Evolutionary conservation across 2,797 vertebrate genomes (phyloP).

Genomic region (Decapterus maruadsi): DNA sequence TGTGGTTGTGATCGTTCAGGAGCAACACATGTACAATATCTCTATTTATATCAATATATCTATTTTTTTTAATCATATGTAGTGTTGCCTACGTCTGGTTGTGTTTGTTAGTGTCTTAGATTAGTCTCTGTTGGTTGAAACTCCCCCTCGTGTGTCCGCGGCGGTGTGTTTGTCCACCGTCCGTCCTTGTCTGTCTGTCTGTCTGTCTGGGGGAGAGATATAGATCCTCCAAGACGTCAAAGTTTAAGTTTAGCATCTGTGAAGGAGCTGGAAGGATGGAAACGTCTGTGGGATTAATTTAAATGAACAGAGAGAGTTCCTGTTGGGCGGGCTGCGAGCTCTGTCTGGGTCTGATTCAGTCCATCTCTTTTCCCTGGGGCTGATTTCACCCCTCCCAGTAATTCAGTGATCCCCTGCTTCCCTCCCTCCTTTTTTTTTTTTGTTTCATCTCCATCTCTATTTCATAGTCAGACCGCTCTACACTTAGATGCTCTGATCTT

Average conservation of each 20-base stretch:
- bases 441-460: constrained; percentile 75
- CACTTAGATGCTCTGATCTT: constrained; percentile 85
- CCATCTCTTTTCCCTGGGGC: constrained; percentile 74
- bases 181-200: constrained; percentile 37
- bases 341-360: constrained; percentile 80
- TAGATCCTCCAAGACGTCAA: constrained; percentile 62
- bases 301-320: constrained; percentile 83
- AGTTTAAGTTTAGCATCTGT: constrained; percentile 73
- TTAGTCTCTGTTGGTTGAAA: constrained; percentile 19
- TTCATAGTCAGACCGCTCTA: constrained; percentile 73
- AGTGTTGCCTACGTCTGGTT: not conserved
- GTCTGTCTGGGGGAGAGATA: constrained; percentile 47
- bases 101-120: constrained; percentile 1
- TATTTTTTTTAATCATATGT: too few relatives aligned
- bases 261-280: constrained; percentile 72
- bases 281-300: constrained; percentile 83
- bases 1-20: not conserved
- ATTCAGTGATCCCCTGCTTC: constrained; percentile 73
- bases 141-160: constrained; percentile 5
- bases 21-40: not conserved
- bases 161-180: constrained; percentile 22
- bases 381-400: constrained; percentile 75
- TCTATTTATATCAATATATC: too few relatives aligned
- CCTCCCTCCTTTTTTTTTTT: constrained; percentile 42
- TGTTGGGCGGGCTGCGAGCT: constrained; percentile 78